A percentile compares a stretch with the other conserved stretches of the same genome.
These are phyloP conservation scores for Brachyptera risi DNA, from an alignment of 2,888 invertebrate genomes.

Conservation along the genomic window DNA sequence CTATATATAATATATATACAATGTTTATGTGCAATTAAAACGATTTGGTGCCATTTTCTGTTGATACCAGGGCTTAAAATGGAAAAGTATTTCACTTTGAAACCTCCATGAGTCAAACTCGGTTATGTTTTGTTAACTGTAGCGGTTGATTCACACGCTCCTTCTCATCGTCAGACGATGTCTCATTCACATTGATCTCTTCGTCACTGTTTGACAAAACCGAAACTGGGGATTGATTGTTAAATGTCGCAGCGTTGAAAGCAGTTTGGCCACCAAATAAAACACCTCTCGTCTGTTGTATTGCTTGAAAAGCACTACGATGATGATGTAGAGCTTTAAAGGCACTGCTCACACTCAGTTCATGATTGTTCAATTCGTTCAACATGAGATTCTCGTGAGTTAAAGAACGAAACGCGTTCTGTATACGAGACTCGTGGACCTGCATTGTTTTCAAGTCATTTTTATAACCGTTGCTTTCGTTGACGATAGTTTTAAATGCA, in stretches of 20 bases:
- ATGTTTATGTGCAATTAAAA: no score
- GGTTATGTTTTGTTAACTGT: slow-evolving; percentile 69
- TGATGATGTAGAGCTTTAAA: slow-evolving; percentile 5
- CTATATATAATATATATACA: no score
- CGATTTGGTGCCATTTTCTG: no score
- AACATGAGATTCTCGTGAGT: slow-evolving; percentile 35
- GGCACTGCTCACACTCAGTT: slow-evolving; percentile 5
- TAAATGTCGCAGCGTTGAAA: slow-evolving; percentile 39
- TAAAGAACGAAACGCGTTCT: slow-evolving; percentile 35
- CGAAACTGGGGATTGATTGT: slow-evolving; percentile 37
- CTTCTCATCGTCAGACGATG: slow-evolving; percentile 53
- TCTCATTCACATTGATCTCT: slow-evolving; percentile 83
- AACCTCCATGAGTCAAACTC: no score
- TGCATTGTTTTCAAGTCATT: slow-evolving; percentile 10
- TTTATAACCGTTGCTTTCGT: slow-evolving; percentile 7
- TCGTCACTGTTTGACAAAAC: slow-evolving; percentile 54
- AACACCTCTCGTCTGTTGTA: slow-evolving; percentile 40
- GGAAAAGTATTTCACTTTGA: no score
- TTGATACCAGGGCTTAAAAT: no score
- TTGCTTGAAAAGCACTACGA: slow-evolving; percentile 42
- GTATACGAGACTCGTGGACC: background rate
- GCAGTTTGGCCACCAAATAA: slow-evolving; percentile 36
- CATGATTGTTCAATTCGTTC: slow-evolving; percentile 9
- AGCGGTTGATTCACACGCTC: slow-evolving; percentile 51
- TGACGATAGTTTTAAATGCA: slow-evolving; percentile 59